Base-by-base conservation (phyloP, 2,797 vertebrate species). In the Agapornis canus region DNA sequence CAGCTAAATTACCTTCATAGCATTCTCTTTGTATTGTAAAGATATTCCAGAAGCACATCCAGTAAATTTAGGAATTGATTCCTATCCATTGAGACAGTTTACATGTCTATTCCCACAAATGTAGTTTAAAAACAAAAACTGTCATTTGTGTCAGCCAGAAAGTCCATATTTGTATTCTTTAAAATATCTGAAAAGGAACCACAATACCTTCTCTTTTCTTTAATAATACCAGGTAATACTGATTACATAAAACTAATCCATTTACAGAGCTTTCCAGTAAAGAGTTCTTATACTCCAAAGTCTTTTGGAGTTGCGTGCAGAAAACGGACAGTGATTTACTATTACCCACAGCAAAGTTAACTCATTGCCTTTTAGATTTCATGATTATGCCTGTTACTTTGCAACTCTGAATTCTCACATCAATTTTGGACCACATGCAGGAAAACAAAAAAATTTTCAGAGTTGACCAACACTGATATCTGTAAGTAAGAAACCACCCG, bases 11-110 rank as follows among this genome's bases (percentile, higher is more conserved):
- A 31, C 76, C 56, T 63, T 85, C 35, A 76, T 0, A 73, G 31
- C 25, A 72, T 51, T 89, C 47, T 66, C 27, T 45, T 80, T 42
- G 27, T 70, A 79, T 80, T 79, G 86, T 48, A n/a, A 82, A 92
- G 43, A 45, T 77, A 87, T 66, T 82, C 18, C 51, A 52, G 48
- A 45, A 40, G 47, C 68, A 76, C 11, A 71, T 72, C 25, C 42
- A 76, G 63, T 48, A 79, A 89, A 90, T 60, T 72, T 31, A 63
- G 47, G 52, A 89, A 54, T 3, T 35, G 12, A 59, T 63, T 82
- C 31, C 43, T 66, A 69, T 21, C 63, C 29, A 61, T 16, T 42
- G 32, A 75, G 29, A 39, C 9, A 75, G 29, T 47, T 68, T 42
- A 63, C 10, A 59, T 3, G 4, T 49, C 77, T 23, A 5, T n/a